Conservation (phyloP, 2,797 vertebrate genomes). For the Lepus townsendii region DNA sequence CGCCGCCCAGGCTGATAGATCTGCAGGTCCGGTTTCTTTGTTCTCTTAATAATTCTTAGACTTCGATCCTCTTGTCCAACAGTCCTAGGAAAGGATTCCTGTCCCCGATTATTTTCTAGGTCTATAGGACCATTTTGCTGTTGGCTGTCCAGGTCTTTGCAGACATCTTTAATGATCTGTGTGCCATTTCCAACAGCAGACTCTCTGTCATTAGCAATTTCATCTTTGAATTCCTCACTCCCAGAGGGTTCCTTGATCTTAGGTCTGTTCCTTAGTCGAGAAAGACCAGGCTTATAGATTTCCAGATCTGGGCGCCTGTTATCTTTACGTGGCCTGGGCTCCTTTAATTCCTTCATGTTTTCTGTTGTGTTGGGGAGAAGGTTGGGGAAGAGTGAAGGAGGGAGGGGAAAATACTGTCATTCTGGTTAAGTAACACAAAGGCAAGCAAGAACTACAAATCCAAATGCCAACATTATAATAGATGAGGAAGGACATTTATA, state of each 20-base stretch:
- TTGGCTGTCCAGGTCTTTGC: slow-evolving; percentile 73
- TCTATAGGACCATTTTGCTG: slow-evolving; percentile 85
- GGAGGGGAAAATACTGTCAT: slow-evolving; percentile 55
- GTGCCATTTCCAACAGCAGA: slow-evolving; percentile 59
- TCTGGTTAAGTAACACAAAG: slow-evolving; percentile 24
- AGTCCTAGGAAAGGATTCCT: slow-evolving; percentile 74
- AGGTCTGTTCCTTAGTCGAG: slow-evolving; percentile 88
- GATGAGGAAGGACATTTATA: slow-evolving; percentile 17
- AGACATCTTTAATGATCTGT: slow-evolving; percentile 48
- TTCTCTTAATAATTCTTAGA: slow-evolving; percentile 87
- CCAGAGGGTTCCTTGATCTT: slow-evolving; percentile 84
- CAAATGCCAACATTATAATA: slow-evolving; percentile 6
- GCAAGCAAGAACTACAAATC: slow-evolving; percentile 17
- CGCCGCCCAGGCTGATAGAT: slow-evolving; percentile 97
- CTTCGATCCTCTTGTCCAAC: slow-evolving; percentile 79
- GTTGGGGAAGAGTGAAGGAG: background rate
- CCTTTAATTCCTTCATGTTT: slow-evolving; percentile 89
- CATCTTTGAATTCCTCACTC: slow-evolving; percentile 84
- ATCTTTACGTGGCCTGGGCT: slow-evolving; percentile 91
- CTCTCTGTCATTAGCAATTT: slow-evolving; percentile 65
- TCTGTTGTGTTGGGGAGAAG: slow-evolving; percentile 77
- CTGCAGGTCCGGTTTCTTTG: slow-evolving; percentile 95
- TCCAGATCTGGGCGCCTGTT: slow-evolving; percentile 92
- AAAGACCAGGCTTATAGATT: slow-evolving; percentile 92
- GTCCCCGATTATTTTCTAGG: slow-evolving; percentile 60